Percentiles rank a stretch among this genome's conserved stretches.
Evolutionary conservation across 2,113 vertebrate species (phyloP).

Genomic region (Oenanthe oenanthe): DNA sequence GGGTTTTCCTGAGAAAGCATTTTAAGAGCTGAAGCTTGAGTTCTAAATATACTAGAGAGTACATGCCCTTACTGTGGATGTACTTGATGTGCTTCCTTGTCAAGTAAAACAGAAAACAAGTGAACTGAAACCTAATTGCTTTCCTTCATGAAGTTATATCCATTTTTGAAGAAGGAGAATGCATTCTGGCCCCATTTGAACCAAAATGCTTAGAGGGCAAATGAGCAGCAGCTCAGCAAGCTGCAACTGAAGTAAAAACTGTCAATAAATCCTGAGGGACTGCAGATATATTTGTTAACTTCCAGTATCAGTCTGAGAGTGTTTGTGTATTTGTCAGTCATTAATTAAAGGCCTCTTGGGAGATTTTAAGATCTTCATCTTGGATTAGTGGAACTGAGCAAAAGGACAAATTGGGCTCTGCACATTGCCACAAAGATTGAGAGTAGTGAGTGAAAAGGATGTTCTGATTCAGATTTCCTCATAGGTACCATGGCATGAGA

Average conservation of each 20-base stretch:
- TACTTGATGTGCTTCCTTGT: background rate
- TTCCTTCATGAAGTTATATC: background rate
- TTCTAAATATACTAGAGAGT: background rate
- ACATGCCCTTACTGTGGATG: background rate
- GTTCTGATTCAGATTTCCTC: conserved; percentile 44
- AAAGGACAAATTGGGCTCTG: conserved; percentile 32
- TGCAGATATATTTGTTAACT: conserved; percentile 39
- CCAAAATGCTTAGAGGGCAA: background rate
- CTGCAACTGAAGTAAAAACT: background rate
- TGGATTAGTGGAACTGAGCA: conserved; percentile 45
- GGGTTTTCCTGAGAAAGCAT: background rate
- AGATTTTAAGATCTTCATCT: conserved; percentile 63
- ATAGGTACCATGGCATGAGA: background rate
- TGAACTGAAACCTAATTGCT: background rate
- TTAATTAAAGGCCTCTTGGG: conserved; percentile 64
- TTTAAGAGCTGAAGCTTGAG: background rate
- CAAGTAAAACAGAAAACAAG: background rate
- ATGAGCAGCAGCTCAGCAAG: background rate
- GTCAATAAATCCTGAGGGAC: conserved; percentile 14
- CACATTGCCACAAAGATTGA: conserved; percentile 22
- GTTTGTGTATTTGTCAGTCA: conserved; percentile 24
- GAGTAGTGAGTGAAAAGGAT: background rate
- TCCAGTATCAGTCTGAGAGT: background rate
- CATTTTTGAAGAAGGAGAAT: background rate
- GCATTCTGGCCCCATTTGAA: background rate